These are phyloP conservation scores for Drosophila pseudotalamancana DNA, from an alignment of 2,888 invertebrate species.

Conservation along the genomic window DNA sequence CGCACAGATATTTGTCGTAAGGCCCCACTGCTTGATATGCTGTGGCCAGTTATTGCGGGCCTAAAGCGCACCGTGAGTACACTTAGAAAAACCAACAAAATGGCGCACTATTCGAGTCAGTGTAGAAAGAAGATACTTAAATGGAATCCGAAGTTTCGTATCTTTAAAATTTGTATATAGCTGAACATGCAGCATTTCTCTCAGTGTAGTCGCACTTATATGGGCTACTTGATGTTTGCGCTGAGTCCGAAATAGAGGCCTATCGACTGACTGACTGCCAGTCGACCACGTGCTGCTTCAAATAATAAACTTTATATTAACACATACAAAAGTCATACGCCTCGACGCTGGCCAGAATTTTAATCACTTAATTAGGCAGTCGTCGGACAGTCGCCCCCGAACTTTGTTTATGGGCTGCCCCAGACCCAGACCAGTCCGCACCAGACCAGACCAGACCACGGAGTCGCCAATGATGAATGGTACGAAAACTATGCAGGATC, in stretches of 20 bases:
- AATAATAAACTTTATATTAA: constrained; percentile 85
- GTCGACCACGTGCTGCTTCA: constrained; percentile 84
- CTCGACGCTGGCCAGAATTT: constrained; percentile 81
- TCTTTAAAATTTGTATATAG: background rate
- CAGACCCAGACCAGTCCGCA: constrained; percentile 16
- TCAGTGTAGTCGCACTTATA: constrained; percentile 21
- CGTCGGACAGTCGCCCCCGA: constrained; percentile 36
- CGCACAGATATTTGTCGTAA: constrained; percentile 69
- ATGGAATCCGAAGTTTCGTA: background rate
- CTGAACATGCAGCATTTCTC: background rate
- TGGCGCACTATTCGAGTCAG: too few species aligned
- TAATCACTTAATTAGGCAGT: constrained; percentile 83
- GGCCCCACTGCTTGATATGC: constrained; percentile 65
- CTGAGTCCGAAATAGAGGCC: constrained; percentile 49
- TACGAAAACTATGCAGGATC: constrained; percentile 61
- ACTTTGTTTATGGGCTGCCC: constrained; percentile 50
- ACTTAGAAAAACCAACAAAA: background rate
- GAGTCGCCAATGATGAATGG: constrained; percentile 52
- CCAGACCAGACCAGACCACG: constrained; percentile 10
- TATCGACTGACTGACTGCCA: constrained; percentile 36
- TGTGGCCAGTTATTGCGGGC: constrained; percentile 45
- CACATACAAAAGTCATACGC: constrained; percentile 84
- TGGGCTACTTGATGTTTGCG: constrained; percentile 37
- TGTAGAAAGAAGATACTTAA: background rate
- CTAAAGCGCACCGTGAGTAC: constrained; percentile 31